Conservation (phyloP, 2,113 vertebrate genomes). For the Forbesichthys papilliferus region DNA sequence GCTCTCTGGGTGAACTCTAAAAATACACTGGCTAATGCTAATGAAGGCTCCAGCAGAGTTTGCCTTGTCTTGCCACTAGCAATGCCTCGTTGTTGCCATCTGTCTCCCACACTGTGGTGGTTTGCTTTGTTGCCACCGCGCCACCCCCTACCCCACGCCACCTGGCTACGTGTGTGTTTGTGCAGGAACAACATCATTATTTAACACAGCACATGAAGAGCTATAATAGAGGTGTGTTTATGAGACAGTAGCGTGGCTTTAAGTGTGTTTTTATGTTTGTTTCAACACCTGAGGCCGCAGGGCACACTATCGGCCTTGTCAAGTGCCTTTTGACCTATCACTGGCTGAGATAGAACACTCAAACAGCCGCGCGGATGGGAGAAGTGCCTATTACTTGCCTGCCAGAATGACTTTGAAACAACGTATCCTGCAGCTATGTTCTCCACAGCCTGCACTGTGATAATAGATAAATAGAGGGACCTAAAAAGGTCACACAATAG, state of each 20-base stretch:
- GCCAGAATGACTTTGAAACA: slow-evolving; percentile 24
- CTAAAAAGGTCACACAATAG: too few species aligned
- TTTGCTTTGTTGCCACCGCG: slow-evolving; percentile 33
- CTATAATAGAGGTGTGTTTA: slow-evolving; percentile 40
- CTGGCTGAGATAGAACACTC: slow-evolving; percentile 8
- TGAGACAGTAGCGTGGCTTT: neutral
- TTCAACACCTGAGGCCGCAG: neutral
- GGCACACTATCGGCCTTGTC: neutral
- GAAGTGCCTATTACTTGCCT: neutral
- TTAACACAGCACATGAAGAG: slow-evolving; percentile 51
- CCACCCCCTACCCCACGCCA: neutral
- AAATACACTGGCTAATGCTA: slow-evolving; percentile 65
- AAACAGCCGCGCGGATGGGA: neutral
- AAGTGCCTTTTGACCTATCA: slow-evolving; percentile 12
- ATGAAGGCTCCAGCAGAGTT: slow-evolving; percentile 64
- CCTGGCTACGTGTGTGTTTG: slow-evolving; percentile 18
- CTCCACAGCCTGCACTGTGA: slow-evolving; percentile 25
- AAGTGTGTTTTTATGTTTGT: slow-evolving; percentile 22
- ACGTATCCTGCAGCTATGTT: slow-evolving; percentile 20
- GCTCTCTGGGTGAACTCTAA: slow-evolving; percentile 58
- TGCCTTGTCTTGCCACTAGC: slow-evolving; percentile 52
- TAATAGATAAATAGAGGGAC: slow-evolving; percentile 10
- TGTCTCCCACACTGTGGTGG: slow-evolving; percentile 52
- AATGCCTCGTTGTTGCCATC: slow-evolving; percentile 46
- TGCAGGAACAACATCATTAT: slow-evolving; percentile 40